These are phyloP conservation scores for Gasteruption jaculator DNA, from an alignment of 2,888 invertebrate species.

Conservation along the genomic window DNA sequence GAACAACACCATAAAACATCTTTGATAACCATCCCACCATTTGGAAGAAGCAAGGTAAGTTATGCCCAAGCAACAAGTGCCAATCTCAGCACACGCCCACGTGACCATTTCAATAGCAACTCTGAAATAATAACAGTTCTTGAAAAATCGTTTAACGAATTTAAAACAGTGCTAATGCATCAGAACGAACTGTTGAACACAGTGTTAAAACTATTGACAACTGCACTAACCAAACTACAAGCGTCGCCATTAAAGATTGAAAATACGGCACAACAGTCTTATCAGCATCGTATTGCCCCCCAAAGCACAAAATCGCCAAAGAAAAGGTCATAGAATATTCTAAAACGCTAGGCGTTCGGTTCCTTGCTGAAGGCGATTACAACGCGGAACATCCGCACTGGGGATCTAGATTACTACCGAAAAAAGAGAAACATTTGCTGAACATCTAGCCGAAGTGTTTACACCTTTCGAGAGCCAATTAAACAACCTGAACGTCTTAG, in stretches of 20 bases:
- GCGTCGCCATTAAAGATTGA: constrained; percentile 9
- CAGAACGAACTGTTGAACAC: too few relatives aligned
- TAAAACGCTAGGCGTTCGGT: constrained; percentile 19
- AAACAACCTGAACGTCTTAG: too few relatives aligned
- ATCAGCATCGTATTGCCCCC: constrained; percentile 28
- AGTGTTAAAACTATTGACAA: neutral
- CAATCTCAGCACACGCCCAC: too few relatives aligned
- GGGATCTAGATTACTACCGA: constrained; percentile 23
- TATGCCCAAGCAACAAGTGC: too few relatives aligned
- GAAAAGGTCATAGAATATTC: constrained; percentile 21
- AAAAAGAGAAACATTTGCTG: constrained; percentile 14
- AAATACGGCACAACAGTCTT: constrained; percentile 14
- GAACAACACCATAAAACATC: too few relatives aligned
- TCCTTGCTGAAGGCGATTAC: constrained; percentile 22
- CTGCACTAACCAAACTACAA: neutral
- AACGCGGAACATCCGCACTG: constrained; percentile 25
- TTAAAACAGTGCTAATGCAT: too few relatives aligned
- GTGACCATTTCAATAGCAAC: too few relatives aligned
- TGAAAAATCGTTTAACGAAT: too few relatives aligned
- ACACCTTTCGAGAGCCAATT: constrained; percentile 5
- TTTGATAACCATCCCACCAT: too few relatives aligned
- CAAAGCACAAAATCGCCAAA: constrained; percentile 24
- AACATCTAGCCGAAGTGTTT: constrained; percentile 13
- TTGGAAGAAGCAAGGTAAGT: too few relatives aligned
- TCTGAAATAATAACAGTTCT: too few relatives aligned